Conservation (phyloP, 2,797 vertebrate genomes). For the Microctenopoma lineatum region DNA sequence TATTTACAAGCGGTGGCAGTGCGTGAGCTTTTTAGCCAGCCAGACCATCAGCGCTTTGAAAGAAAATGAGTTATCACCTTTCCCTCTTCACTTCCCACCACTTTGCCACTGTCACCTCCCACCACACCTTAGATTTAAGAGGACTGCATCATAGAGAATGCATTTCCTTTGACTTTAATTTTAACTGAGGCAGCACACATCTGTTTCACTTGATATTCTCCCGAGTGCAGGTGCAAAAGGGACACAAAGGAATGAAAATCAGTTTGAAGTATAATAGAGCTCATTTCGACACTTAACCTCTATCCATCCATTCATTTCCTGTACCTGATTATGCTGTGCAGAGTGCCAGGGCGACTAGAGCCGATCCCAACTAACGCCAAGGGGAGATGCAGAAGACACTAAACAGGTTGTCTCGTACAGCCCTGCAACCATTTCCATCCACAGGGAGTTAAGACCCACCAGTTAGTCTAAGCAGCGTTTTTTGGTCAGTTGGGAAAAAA, state of each 20-base stretch:
- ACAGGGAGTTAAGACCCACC: not conserved
- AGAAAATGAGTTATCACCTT: conserved; percentile 13
- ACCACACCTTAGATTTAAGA: not conserved
- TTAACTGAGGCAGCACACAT: conserved; percentile 13
- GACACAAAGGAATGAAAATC: conserved; percentile 15
- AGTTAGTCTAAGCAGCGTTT: not conserved
- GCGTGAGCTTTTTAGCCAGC: not conserved
- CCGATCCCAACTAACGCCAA: not conserved
- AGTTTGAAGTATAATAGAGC: conserved; percentile 10
- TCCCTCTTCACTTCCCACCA: conserved; percentile 15
- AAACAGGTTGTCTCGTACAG: not conserved
- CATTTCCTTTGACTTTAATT: conserved; percentile 26
- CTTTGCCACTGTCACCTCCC: not conserved
- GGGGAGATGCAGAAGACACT: not conserved
- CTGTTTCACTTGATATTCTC: conserved; percentile 32
- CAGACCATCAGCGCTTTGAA: conserved; percentile 9
- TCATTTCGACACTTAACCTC: conserved; percentile 19
- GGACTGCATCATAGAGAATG: conserved; percentile 18
- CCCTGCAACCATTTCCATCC: not conserved
- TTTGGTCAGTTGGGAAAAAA: not conserved
- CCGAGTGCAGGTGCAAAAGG: conserved; percentile 1
- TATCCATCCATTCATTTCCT: conserved; percentile 3
- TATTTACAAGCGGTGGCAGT: conserved; percentile 17
- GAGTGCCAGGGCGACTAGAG: not conserved
- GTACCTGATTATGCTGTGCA: not conserved